phyloP scores from a whole-genome alignment of 2,888 invertebrate genomes.

The Syrphus vitripennis region DNA sequence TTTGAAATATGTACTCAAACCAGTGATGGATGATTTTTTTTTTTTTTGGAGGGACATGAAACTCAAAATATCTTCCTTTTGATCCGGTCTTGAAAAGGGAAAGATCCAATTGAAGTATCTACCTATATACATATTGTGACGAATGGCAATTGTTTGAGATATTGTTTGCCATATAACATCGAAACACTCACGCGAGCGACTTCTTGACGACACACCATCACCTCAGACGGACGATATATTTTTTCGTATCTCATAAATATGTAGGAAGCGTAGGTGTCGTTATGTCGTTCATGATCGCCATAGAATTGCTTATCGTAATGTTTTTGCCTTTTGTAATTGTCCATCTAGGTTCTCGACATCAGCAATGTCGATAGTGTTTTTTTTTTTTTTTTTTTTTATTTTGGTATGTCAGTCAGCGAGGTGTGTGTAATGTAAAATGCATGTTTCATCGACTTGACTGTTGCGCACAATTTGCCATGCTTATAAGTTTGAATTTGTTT shows the following conservation, averaged over 20 bases:
- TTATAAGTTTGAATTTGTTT: conserved; percentile 3
- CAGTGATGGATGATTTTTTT: neutral
- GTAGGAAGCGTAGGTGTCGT: conserved; percentile 59
- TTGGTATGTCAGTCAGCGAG: conserved; percentile 16
- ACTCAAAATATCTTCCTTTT: neutral
- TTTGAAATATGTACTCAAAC: too few relatives aligned
- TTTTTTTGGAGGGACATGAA: neutral
- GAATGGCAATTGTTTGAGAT: neutral
- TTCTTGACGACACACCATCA: neutral
- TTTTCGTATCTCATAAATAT: conserved; percentile 63
- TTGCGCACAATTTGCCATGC: conserved; percentile 32
- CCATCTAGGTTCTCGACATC: conserved; percentile 22
- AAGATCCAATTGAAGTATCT: neutral
- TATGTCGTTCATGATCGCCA: conserved; percentile 51
- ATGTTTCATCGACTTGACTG: neutral
- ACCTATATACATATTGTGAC: too few relatives aligned
- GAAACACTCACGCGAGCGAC: conserved; percentile 5
- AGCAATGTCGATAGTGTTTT: neutral
- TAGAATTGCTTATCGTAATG: conserved; percentile 27
- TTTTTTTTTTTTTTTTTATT: conserved; percentile 26
- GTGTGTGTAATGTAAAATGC: conserved; percentile 67
- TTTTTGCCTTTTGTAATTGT: conserved; percentile 50
- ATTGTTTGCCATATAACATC: conserved; percentile 9
- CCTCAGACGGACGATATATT: neutral
- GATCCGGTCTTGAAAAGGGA: neutral